phyloP scores from a whole-genome alignment of 2,113 vertebrate species.

The Pycnonotus jocosus region DNA sequence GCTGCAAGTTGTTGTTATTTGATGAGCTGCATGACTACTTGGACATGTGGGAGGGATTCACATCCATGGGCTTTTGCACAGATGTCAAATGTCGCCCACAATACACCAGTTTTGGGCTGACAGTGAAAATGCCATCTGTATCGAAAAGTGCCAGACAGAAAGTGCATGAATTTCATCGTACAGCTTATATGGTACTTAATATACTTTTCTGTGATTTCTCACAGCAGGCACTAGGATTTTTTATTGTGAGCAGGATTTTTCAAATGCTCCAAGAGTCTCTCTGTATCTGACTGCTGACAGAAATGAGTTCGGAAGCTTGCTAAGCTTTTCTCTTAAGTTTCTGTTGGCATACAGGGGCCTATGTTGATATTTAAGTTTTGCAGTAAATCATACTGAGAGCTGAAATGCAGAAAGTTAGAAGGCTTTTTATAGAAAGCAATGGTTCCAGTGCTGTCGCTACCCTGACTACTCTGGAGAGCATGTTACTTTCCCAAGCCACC shows the following conservation, averaged over 20 bases:
- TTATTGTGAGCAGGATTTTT: not conserved
- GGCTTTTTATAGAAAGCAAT: not conserved
- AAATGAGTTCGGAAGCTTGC: not conserved
- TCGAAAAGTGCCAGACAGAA: not conserved
- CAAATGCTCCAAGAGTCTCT: not conserved
- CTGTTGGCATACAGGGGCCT: not conserved
- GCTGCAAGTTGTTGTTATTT: not conserved
- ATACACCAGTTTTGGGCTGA: not conserved
- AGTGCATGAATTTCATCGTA: not conserved
- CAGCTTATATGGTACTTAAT: not conserved
- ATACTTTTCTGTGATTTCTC: not conserved
- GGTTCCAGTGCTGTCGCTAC: not conserved
- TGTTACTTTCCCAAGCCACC: not conserved
- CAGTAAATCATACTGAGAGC: not conserved
- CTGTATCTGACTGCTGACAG: not conserved
- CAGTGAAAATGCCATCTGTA: not conserved
- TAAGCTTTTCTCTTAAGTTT: not conserved
- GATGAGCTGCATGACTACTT: not conserved
- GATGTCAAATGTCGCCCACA: conserved; percentile 4
- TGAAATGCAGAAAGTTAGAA: not conserved
- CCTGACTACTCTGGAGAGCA: rapidly evolving
- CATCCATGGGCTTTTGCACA: not conserved
- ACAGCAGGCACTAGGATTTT: not conserved
- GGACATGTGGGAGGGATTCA: not conserved
- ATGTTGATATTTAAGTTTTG: not conserved